Evolutionary conservation across 1,140 invertebrate species (phyloP).

Genomic region (Musca domestica): DNA sequence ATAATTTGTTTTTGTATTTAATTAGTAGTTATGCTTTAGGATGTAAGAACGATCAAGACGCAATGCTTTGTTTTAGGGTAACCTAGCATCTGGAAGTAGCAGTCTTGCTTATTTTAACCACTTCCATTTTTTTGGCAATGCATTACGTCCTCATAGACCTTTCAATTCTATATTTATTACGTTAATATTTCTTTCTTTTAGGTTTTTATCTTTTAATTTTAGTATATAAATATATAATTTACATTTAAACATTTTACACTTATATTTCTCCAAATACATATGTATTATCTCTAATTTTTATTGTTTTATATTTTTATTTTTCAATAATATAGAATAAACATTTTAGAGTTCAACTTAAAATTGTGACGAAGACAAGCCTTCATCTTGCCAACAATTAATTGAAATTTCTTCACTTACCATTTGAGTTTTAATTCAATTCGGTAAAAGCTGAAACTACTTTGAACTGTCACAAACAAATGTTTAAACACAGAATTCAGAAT

Average conservation of each 20-base stretch:
- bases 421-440: neutral
- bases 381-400: neutral
- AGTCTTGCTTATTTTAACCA: too few species aligned
- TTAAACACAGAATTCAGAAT: too few species aligned
- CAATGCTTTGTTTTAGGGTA: too few species aligned
- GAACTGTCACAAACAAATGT: too few species aligned
- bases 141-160: too few species aligned
- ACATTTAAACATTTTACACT: conserved; percentile 19
- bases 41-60: too few species aligned
- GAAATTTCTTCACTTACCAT: neutral
- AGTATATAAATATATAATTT: conserved; percentile 2
- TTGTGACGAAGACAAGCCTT: neutral
- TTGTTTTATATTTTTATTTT: neutral
- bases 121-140: too few species aligned
- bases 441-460: too few species aligned
- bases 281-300: neutral
- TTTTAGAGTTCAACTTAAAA: neutral
- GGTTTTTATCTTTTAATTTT: neutral
- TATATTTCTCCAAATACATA: neutral
- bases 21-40: too few species aligned
- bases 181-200: conserved; percentile 1
- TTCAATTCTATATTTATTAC: neutral
- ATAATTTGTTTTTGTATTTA: too few species aligned
- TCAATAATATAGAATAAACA: neutral
- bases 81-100: too few species aligned